Base-by-base conservation (phyloP, 2,113 vertebrate genomes). In the Corythoichthys intestinalis region DNA sequence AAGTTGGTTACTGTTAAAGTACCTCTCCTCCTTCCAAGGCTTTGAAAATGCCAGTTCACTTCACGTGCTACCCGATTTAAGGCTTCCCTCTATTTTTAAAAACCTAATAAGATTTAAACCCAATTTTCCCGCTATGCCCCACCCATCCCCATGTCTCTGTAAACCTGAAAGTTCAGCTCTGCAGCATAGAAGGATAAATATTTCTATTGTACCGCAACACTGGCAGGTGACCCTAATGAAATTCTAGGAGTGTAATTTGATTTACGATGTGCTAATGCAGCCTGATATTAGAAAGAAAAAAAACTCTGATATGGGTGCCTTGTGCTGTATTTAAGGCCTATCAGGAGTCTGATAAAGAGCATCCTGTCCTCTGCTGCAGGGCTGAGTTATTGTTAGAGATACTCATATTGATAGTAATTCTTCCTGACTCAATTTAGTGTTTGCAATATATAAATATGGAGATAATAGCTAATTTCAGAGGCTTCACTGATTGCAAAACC, bases 211-310 rank as follows among this genome's bases (percentile, higher is more conserved):
- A 73, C 85, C 79, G 84, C 86, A 79, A 82, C 68, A 72, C 82
- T 89, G 88, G 87, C 90, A 91, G 90, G 86, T 91, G 88, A 91
- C 86, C 87, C 87, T 89, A 91, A 91, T 91, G 89, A 91, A 91
- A 90, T 88, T 90, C 89, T 85, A 82, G 84, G 81, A 81, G 86
- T 87, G 89, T 91, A 90, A 91, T 91, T 88, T 91, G 90, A 91
- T 91, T 91, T 91, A 91, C 87, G 90, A 89, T 83, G 86, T 85
- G 87, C 88, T 91, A 91, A 91, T 91, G 90, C 83, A 74, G 84
- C 75, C 85, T 88, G 89, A 90, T 91, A 91, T 90, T 90, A 89
- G 85, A 88, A 87, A 88, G 87, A 89, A 86, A 89, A 86, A 89
- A 86, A 86, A 82, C 85, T 76, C 77, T 81, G 86, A 89, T 88